phyloP scores from a whole-genome alignment of 2,888 invertebrate species.

The Physocephala rufipes region DNA sequence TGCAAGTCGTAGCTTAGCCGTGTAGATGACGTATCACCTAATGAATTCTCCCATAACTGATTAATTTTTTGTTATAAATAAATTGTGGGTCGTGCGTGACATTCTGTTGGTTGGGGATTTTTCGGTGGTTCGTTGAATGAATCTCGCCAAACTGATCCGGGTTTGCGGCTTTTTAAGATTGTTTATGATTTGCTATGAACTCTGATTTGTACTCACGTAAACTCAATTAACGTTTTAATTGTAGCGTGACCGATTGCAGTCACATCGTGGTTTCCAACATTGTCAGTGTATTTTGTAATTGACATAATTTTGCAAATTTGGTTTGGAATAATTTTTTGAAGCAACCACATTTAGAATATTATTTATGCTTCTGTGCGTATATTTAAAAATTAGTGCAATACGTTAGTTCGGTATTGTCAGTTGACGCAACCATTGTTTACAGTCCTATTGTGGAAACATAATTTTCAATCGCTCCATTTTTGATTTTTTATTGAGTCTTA shows the following conservation, averaged over 20 bases:
- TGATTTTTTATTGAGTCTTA: too few species aligned
- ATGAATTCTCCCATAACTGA: neutral
- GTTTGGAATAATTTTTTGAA: neutral
- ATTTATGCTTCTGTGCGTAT: too few species aligned
- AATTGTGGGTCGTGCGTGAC: neutral
- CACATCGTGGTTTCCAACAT: neutral
- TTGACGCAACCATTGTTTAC: too few species aligned
- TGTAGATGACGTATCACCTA: neutral
- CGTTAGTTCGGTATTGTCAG: too few species aligned
- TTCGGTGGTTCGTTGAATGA: neutral
- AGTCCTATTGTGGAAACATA: too few species aligned
- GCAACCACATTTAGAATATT: neutral
- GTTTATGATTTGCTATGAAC: neutral
- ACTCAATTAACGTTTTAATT: constrained; percentile 14
- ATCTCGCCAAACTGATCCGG: neutral
- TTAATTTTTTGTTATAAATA: too few species aligned
- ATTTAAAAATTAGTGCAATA: too few species aligned
- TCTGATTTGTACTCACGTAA: neutral
- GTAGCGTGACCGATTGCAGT: neutral
- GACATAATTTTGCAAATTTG: neutral
- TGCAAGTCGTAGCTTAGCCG: neutral
- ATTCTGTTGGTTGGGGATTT: neutral
- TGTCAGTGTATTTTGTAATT: neutral
- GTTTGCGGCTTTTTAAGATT: neutral
- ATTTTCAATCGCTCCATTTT: too few species aligned